These are phyloP conservation scores for Cliona cf. orientalis DNA, from an alignment of 37 sponge, comb jelly and placozoan species.

Conservation along the genomic window DNA sequence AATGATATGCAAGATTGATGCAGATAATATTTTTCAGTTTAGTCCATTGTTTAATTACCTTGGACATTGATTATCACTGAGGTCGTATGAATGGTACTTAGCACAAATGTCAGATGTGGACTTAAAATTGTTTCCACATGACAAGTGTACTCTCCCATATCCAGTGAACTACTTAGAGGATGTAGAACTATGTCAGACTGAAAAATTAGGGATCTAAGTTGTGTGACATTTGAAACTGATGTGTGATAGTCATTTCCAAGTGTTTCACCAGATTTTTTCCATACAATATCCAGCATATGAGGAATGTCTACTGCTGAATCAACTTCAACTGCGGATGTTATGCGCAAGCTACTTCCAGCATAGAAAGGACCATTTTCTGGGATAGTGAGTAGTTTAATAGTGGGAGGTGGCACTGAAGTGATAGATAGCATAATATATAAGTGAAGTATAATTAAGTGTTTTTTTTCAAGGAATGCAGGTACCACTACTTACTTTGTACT, in stretches of 20 bases:
- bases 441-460: too few relatives aligned
- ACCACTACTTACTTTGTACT: slow-evolving; percentile 10
- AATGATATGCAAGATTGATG: not conserved
- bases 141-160: slow-evolving; percentile 14
- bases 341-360: slow-evolving; percentile 4
- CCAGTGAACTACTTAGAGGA: not conserved
- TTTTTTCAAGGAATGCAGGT: too few relatives aligned
- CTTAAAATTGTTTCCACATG: not conserved
- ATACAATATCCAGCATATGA: not conserved
- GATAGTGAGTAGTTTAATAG: not conserved
- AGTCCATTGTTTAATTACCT: not conserved
- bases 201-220: not conserved
- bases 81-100: not conserved
- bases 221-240: not conserved
- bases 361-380: slow-evolving; percentile 9
- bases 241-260: not conserved
- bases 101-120: not conserved
- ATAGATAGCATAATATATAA: too few relatives aligned
- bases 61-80: not conserved
- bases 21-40: not conserved
- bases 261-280: slow-evolving; percentile 5
- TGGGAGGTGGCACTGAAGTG: slow-evolving; percentile 6
- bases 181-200: not conserved
- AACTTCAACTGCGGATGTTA: not conserved
- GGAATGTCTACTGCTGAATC: not conserved